phyloP scores from a whole-genome alignment of 2,888 invertebrate genomes.

The Agapetus fuscipes region DNA sequence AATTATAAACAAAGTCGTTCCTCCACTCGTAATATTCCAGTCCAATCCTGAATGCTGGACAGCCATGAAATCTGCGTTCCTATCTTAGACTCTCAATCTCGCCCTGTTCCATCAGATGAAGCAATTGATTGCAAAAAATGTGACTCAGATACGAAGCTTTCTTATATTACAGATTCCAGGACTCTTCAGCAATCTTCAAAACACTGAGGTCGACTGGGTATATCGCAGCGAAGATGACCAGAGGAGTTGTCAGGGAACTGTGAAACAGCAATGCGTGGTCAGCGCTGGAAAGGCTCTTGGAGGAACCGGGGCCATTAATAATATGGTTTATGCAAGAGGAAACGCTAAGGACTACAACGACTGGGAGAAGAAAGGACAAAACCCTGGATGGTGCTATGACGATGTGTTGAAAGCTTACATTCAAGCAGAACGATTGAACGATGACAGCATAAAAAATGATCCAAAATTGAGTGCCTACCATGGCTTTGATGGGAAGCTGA shows the following conservation, averaged over 20 bases:
- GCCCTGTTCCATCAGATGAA: too few species aligned
- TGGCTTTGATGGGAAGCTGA: slow-evolving; percentile 61
- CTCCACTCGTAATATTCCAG: too few species aligned
- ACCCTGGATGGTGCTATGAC: slow-evolving; percentile 37
- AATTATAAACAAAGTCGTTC: too few species aligned
- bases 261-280: slow-evolving; percentile 27
- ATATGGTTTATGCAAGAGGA: slow-evolving; percentile 38
- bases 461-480: slow-evolving; percentile 46
- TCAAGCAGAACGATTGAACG: slow-evolving; percentile 58
- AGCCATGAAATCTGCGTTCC: too few species aligned
- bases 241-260: slow-evolving; percentile 24
- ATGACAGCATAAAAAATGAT: slow-evolving; percentile 50
- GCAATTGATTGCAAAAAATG: not conserved
- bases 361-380: slow-evolving; percentile 39
- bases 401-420: slow-evolving; percentile 45
- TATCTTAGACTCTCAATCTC: too few species aligned
- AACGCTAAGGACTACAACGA: slow-evolving; percentile 39
- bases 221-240: slow-evolving; percentile 28
- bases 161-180: slow-evolving; percentile 24
- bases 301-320: slow-evolving; percentile 40
- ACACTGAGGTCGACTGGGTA: slow-evolving; percentile 31
- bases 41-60: too few species aligned
- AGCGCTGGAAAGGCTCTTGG: slow-evolving; percentile 39
- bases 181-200: slow-evolving; percentile 25
- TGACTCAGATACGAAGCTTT: not conserved